Base-by-base conservation (phyloP, 2,888 invertebrate species). In the Sarcophaga carnaria region DNA sequence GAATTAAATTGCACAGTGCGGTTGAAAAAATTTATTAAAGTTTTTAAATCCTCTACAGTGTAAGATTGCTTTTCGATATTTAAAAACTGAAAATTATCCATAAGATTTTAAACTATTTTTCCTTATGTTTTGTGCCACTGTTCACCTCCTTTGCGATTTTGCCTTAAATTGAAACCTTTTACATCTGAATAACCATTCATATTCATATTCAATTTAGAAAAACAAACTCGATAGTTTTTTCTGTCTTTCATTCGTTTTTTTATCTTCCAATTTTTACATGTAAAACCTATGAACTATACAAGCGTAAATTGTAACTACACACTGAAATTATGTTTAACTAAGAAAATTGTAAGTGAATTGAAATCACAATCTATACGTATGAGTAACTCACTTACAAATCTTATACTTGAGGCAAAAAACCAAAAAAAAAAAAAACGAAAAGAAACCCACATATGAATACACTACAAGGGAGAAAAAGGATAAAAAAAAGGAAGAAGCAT, bases 251-350 rank as follows among this genome's bases (percentile, higher is more conserved):
- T 69, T 80, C 17, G 12, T 54, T 54, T 54, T 3, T 12, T 49
- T 54, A 5, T 54, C 3, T 54, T 54, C 54, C 2, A 54, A 54
- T 1, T 54, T 12, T 54, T 54, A 5, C 14, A 14, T 54, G 4
- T 17, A 70, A 78, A 81, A 83, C 86, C 86, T 87, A 83, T 83
- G 86, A 83, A 87, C 83, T 87, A 81, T 78, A 83, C 80, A 87
- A 87, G 86, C 83, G 83, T 87, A 83, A 83, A 87, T 84, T 87
- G 77, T 83, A 87, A 87, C 83, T 81, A 79, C 37, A 37, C 78
- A 84, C 80, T 75, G 78, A 84, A 87, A 87, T 87, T 84, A 83
- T 87, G 83, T 87, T 87, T 84, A 84, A 83, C 86, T 87, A 79
- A 83, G 78, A 84, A 87, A 83, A 81, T 83, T 83, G 67, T 81